phyloP scores from a whole-genome alignment of 2,888 invertebrate genomes.

The Criorhina ranunculi region DNA sequence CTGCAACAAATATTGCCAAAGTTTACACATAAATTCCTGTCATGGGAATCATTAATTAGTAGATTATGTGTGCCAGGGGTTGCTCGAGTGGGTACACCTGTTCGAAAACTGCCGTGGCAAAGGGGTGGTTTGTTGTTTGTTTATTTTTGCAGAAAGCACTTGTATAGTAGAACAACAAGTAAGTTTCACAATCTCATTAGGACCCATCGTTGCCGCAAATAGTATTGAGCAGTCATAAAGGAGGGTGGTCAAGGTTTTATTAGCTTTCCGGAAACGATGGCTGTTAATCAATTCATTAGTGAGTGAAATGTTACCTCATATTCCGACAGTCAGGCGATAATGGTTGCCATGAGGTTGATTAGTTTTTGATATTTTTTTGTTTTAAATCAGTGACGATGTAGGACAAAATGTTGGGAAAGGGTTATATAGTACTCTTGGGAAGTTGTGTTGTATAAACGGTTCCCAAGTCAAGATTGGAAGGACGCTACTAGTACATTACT shows the following conservation, averaged over 20 bases:
- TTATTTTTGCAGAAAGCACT: constrained; percentile 41
- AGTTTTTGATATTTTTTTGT: constrained; percentile 15
- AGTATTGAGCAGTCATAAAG: constrained; percentile 44
- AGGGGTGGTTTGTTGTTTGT: constrained; percentile 7
- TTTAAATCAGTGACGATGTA: no score
- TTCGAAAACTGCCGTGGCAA: constrained; percentile 54
- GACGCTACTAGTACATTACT: no score
- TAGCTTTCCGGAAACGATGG: constrained; percentile 62
- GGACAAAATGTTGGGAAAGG: no score
- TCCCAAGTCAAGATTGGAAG: no score
- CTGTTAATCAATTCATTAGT: constrained; percentile 67
- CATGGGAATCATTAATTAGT: constrained; percentile 83
- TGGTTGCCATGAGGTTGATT: constrained; percentile 30
- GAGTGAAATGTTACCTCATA: constrained; percentile 3
- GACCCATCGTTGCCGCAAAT: constrained; percentile 53
- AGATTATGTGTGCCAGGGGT: constrained; percentile 67
- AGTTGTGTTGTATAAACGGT: no score
- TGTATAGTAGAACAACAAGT: constrained; percentile 41
- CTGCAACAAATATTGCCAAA: constrained; percentile 83
- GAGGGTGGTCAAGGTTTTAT: constrained; percentile 65
- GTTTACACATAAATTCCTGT: constrained; percentile 83
- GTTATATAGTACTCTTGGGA: no score
- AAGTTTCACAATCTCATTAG: constrained; percentile 73
- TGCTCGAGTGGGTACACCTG: constrained; percentile 58
- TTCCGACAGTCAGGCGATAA: constrained; percentile 12